Percentiles rank a stretch among this genome's conserved stretches.
Conservation (phyloP, 1,140 invertebrate genomes). For the Leptoteleia sp. region DNA sequence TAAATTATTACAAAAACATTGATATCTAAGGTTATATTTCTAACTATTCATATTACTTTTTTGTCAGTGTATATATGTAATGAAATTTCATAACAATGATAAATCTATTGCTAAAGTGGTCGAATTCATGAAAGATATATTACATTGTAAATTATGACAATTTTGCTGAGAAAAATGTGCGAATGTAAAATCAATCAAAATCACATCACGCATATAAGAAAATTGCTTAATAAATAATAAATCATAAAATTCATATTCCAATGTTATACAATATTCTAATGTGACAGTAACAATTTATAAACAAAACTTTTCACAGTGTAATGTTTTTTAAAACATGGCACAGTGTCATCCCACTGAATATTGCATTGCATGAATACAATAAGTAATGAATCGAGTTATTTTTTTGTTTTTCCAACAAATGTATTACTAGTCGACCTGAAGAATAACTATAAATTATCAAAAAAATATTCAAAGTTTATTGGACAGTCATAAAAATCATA, state of each 20-base stretch:
- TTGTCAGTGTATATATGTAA: too few species aligned
- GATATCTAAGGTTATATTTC: too few species aligned
- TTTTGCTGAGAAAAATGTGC: too few species aligned
- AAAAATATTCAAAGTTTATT: constrained; percentile 5
- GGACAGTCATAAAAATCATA: constrained; percentile 1
- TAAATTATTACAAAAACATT: too few species aligned
- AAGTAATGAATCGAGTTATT: too few species aligned
- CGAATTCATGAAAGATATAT: neutral
- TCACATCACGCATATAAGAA: neutral
- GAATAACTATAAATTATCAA: constrained; percentile 3
- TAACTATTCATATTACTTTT: too few species aligned
- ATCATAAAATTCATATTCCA: neutral
- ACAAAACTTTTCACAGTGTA: too few species aligned
- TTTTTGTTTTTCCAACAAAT: neutral
- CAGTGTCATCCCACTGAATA: neutral
- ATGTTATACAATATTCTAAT: neutral
- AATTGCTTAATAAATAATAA: neutral
- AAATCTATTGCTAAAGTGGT: constrained; percentile 7
- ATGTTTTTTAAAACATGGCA: neutral
- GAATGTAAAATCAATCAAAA: neutral
- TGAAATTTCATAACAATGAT: too few species aligned
- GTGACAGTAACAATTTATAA: too few species aligned
- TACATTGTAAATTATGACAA: too few species aligned
- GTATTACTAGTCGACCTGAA: neutral
- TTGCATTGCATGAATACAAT: neutral